Evolutionary conservation across 2,888 invertebrate genomes (phyloP).

Genomic region (Lasioglossum zephyrum): DNA sequence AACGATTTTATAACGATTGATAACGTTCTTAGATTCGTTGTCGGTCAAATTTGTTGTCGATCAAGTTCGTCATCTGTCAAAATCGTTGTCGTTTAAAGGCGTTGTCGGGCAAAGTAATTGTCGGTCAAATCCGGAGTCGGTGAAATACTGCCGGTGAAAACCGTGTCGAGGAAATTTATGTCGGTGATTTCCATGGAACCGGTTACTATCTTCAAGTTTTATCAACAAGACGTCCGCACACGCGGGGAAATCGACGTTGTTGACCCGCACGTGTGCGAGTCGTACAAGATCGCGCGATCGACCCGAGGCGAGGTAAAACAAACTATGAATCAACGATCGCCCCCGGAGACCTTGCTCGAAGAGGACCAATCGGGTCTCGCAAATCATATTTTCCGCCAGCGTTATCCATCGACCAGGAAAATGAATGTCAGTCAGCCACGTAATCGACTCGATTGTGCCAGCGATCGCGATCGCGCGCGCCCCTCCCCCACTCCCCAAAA

Average conservation of each 20-base stretch:
- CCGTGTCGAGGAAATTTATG: too few relatives aligned
- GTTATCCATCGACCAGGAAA: constrained; percentile 37
- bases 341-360: neutral
- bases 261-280: neutral
- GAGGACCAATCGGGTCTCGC: constrained; percentile 8
- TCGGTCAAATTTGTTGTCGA: too few relatives aligned
- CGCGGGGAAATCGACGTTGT: neutral
- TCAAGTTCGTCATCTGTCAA: too few relatives aligned
- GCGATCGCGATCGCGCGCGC: constrained; percentile 45
- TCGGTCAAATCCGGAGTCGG: too few relatives aligned
- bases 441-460: constrained; percentile 51
- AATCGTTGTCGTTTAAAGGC: too few relatives aligned
- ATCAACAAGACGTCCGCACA: neutral
- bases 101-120: too few relatives aligned
- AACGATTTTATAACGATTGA: too few relatives aligned
- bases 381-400: constrained; percentile 40
- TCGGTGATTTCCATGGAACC: too few relatives aligned
- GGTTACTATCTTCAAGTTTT: neutral
- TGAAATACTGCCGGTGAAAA: too few relatives aligned
- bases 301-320: neutral
- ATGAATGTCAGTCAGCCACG: constrained; percentile 37
- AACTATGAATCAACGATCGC: neutral
- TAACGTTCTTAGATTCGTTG: too few relatives aligned
- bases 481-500: constrained; percentile 13
- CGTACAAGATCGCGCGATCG: neutral